Conservation (phyloP, 2,888 invertebrate species). For the Mantis religiosa region DNA sequence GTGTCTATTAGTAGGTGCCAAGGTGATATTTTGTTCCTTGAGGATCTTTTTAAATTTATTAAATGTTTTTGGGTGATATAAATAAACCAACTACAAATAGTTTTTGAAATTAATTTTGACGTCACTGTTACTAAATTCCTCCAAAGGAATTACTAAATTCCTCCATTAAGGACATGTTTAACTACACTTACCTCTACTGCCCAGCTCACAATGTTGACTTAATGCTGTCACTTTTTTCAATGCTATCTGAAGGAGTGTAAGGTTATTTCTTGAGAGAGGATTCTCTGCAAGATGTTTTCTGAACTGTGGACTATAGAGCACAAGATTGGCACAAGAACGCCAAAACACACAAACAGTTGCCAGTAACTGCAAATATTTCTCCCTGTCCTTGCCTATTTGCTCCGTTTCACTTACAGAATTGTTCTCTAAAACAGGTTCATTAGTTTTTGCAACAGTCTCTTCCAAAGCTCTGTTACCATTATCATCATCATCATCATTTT, state of each 20-base stretch:
- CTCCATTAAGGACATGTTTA: too few relatives aligned
- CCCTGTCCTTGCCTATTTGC: background rate
- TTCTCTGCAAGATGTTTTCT: constrained; percentile 47
- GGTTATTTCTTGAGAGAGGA: constrained; percentile 44
- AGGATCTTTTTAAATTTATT: too few relatives aligned
- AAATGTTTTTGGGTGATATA: too few relatives aligned
- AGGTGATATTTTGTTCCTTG: too few relatives aligned
- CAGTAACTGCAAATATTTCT: constrained; percentile 41
- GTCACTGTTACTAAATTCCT: too few relatives aligned
- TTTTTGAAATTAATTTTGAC: too few relatives aligned
- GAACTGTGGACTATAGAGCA: constrained; percentile 55
- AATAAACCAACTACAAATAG: too few relatives aligned
- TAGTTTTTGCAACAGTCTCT: constrained; percentile 27
- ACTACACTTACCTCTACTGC: background rate
- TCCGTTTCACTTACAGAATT: background rate
- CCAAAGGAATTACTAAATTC: too few relatives aligned
- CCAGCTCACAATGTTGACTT: background rate
- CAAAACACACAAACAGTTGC: constrained; percentile 50
- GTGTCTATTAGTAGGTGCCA: too few relatives aligned
- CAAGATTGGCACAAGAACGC: constrained; percentile 51
- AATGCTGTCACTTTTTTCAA: constrained; percentile 36
- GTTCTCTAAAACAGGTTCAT: background rate
- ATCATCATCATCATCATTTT: background rate
- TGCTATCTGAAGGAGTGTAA: constrained; percentile 45
- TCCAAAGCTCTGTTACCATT: constrained; percentile 36